Evolutionary conservation across 2,888 invertebrate genomes (phyloP).

Genomic region (Meteorus cinctellus): DNA sequence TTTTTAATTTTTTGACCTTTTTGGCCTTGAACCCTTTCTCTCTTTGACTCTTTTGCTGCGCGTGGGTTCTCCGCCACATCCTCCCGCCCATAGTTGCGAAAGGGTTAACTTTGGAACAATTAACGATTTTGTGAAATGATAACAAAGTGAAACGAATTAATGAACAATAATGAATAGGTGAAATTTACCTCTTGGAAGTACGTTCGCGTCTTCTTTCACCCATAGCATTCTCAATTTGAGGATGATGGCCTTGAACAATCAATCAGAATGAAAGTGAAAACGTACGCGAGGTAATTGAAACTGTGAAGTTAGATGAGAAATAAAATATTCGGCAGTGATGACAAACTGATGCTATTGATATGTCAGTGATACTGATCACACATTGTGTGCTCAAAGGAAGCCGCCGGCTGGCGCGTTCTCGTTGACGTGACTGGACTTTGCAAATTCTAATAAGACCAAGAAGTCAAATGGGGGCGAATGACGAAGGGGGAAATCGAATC

Average conservation of each 20-base stretch:
- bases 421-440: conserved; percentile 62
- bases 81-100: no score
- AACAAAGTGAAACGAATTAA: neutral
- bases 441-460: conserved; percentile 65
- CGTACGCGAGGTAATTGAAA: neutral
- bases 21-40: no score
- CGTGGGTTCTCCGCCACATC: no score
- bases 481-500: conserved; percentile 52
- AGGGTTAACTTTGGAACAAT: no score
- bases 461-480: conserved; percentile 31
- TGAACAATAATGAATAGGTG: neutral
- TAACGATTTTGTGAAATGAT: no score
- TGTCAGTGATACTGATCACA: conserved; percentile 40
- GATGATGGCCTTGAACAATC: conserved; percentile 48
- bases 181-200: conserved; percentile 66
- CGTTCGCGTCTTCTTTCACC: conserved; percentile 68
- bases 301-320: no score
- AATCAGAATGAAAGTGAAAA: conserved; percentile 33
- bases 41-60: no score
- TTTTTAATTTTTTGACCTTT: no score
- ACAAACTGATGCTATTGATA: neutral
- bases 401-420: conserved; percentile 49
- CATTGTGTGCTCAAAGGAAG: conserved; percentile 10
- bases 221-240: conserved; percentile 66
- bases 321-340: no score